Evolutionary conservation across 2,113 vertebrate genomes (phyloP).

Genomic region (Mobula birostris): DNA sequence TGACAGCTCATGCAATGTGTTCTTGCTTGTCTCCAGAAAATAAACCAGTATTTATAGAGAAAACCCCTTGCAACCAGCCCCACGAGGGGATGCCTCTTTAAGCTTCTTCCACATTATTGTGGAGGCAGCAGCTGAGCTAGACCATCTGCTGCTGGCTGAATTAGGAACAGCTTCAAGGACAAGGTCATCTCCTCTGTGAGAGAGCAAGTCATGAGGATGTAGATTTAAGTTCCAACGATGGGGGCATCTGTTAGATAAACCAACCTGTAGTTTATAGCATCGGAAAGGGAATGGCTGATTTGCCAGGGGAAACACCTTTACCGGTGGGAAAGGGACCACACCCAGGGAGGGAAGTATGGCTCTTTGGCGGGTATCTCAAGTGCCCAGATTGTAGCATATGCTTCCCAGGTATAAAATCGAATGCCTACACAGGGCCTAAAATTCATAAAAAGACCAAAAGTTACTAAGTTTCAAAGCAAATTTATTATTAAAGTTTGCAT

Average conservation of each 20-base stretch:
- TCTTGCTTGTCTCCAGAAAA: neutral
- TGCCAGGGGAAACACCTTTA: constrained; percentile 13
- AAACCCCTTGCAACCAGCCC: neutral
- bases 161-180: neutral
- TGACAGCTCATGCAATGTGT: neutral
- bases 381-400: neutral
- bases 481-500: too few species aligned
- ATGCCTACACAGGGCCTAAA: neutral
- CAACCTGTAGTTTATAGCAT: neutral
- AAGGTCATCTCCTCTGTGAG: neutral
- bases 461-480: too few species aligned
- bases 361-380: neutral
- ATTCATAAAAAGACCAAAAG: neutral
- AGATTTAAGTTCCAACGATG: neutral
- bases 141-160: constrained; percentile 2
- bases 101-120: neutral
- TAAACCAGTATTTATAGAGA: neutral
- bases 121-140: neutral
- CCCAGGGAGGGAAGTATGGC: neutral
- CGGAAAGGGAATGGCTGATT: neutral
- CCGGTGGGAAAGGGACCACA: neutral
- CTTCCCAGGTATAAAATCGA: neutral
- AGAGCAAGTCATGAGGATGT: neutral
- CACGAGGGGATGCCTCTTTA: neutral
- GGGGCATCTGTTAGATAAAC: constrained; percentile 12